Conservation (phyloP, 2,113 vertebrate genomes). For the Micronycteris hirsuta region DNA sequence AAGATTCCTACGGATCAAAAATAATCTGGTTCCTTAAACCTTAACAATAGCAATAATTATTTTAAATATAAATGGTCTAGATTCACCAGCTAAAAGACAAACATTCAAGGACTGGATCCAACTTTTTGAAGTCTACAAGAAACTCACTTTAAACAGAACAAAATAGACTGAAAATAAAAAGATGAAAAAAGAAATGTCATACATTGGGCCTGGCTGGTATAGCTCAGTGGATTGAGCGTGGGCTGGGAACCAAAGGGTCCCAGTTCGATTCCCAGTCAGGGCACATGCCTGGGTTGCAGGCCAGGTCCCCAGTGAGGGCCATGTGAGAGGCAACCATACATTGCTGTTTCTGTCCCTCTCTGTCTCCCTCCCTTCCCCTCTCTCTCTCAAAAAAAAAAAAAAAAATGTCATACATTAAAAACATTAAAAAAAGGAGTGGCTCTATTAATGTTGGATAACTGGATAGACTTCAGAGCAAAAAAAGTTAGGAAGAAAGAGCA, state of each 20-base stretch:
- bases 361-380: no score
- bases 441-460: not conserved
- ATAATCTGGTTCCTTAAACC: not conserved
- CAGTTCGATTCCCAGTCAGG: no score
- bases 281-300: no score
- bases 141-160: constrained; percentile 1
- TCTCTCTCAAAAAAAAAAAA: no score
- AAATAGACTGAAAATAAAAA: constrained; percentile 3
- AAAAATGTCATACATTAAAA: not conserved
- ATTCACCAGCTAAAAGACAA: not conserved
- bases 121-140: not conserved
- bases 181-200: not conserved
- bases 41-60: not conserved
- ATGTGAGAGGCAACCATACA: no score
- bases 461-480: not conserved
- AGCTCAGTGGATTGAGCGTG: no score
- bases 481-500: not conserved
- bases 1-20: not conserved
- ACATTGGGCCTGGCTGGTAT: no score
- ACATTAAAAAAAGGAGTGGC: not conserved
- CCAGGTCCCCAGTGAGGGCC: no score
- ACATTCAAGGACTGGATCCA: not conserved
- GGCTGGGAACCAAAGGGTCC: no score
- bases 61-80: constrained; percentile 9
- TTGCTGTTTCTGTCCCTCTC: no score